Evolutionary conservation across 2,888 invertebrate genomes (phyloP).

Genomic region (Polyommatus iphigenia): DNA sequence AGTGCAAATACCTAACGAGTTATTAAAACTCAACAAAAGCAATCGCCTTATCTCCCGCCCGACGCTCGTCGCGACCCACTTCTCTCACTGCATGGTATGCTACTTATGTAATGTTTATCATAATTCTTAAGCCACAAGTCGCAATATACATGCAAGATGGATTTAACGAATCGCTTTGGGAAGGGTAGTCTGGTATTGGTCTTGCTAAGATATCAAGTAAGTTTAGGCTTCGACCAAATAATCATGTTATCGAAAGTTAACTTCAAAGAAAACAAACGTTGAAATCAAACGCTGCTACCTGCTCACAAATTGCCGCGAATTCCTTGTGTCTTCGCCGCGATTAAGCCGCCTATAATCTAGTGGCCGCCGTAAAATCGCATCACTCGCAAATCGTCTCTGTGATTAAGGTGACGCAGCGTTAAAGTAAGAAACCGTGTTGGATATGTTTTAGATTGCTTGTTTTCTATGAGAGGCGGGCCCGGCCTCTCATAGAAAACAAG

Average conservation of each 20-base stretch:
- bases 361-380: background rate
- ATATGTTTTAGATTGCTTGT: too few relatives aligned
- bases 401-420: too few relatives aligned
- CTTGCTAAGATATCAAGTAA: too few relatives aligned
- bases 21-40: constrained; percentile 30
- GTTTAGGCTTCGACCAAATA: too few relatives aligned
- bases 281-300: background rate
- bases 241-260: background rate
- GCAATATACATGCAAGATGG: background rate
- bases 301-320: background rate
- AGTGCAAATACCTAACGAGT: constrained; percentile 28
- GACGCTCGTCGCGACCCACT: constrained; percentile 13
- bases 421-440: too few relatives aligned
- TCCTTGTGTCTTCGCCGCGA: background rate
- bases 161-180: too few relatives aligned
- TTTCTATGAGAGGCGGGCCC: too few relatives aligned
- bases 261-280: background rate
- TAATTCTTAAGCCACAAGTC: background rate
- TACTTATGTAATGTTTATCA: background rate
- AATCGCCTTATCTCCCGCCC: constrained; percentile 25
- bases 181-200: too few relatives aligned
- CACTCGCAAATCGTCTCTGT: background rate
- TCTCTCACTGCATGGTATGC: background rate
- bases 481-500: too few relatives aligned
- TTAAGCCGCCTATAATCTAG: too few relatives aligned